Evolutionary conservation across 92 coral and sea anemone species (phyloP), one percentile per base, ranked within the genome.

Genomic region (Heteractis magnifica): DNA sequence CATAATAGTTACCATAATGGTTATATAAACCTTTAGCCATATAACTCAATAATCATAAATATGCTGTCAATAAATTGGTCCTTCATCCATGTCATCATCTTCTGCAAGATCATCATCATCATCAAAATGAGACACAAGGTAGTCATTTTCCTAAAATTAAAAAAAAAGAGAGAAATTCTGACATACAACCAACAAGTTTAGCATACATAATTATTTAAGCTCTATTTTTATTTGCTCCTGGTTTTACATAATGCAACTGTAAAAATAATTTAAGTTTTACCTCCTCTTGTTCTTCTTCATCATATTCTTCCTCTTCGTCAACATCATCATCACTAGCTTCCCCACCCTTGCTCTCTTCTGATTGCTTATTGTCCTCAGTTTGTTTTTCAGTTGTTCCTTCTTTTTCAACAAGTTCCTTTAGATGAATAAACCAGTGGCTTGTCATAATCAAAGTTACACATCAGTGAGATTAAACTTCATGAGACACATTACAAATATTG

Each of bases 1-100:
- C n/a, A n/a, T n/a, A n/a, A n/a, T n/a, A n/a, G n/a, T n/a, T n/a
- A n/a, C n/a, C n/a, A n/a, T n/a, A n/a, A n/a, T n/a, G n/a, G n/a
- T n/a, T n/a, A n/a, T n/a, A n/a, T n/a, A n/a, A n/a, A n/a, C n/a
- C n/a, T n/a, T n/a, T n/a, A n/a, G n/a, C n/a, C n/a, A n/a, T n/a
- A n/a, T n/a, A n/a, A n/a, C n/a, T n/a, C n/a, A n/a, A n/a, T n/a
- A n/a, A n/a, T n/a, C n/a, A n/a, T n/a, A n/a, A n/a, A n/a, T n/a
- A n/a, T n/a, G n/a, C n/a, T n/a, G n/a, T n/a, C n/a, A n/a, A n/a
- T 95, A 95, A 52, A 84, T 93, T 6, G 98, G 98, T 20, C 98
- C 98, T 83, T 95, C 98, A 76, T 95, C 98, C 94, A 85, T 95
- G 76, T 95, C 98, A 74, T 95, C 98, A 70, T 95, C 97, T 79